A percentile compares a stretch with the other conserved stretches of the same genome.
Evolutionary conservation across 92 coral and sea anemone genomes (phyloP).

Genomic region (Siderastrea radians): DNA sequence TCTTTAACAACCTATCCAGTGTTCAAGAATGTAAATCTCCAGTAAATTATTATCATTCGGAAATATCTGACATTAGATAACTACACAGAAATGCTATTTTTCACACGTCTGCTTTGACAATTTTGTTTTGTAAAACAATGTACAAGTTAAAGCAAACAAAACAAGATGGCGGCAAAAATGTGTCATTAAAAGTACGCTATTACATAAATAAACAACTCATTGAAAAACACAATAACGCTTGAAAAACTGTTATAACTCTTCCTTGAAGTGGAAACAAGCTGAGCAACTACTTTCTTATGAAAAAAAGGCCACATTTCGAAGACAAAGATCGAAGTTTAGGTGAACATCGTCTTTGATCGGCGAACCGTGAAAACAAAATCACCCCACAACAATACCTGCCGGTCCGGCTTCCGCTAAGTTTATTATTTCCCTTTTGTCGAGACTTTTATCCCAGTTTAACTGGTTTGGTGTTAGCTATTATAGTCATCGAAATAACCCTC

Average conservation of each 20-base stretch:
- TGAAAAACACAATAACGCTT: neutral
- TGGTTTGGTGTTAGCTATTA: neutral
- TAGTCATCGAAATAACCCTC: neutral
- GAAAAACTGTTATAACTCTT: neutral
- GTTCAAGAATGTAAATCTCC: no score
- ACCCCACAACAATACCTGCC: neutral
- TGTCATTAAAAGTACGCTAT: no score
- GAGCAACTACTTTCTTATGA: neutral
- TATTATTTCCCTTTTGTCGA: neutral
- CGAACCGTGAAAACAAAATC: neutral
- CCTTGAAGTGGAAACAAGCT: neutral
- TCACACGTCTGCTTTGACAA: no score
- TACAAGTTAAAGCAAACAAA: neutral
- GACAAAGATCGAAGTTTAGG: no score
- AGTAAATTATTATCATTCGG: no score
- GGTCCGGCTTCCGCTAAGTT: neutral
- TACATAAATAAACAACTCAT: neutral
- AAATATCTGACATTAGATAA: no score
- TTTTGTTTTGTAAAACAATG: no score
- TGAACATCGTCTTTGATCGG: no score
- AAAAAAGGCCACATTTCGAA: neutral
- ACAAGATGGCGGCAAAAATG: constrained; percentile 17
- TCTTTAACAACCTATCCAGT: no score
- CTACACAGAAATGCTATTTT: no score
- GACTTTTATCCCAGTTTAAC: constrained; percentile 24